Evolutionary conservation across 1,140 invertebrate genomes (phyloP), one percentile per base, ranked within the genome.

Genomic region (Neoseiulus cucumeris): DNA sequence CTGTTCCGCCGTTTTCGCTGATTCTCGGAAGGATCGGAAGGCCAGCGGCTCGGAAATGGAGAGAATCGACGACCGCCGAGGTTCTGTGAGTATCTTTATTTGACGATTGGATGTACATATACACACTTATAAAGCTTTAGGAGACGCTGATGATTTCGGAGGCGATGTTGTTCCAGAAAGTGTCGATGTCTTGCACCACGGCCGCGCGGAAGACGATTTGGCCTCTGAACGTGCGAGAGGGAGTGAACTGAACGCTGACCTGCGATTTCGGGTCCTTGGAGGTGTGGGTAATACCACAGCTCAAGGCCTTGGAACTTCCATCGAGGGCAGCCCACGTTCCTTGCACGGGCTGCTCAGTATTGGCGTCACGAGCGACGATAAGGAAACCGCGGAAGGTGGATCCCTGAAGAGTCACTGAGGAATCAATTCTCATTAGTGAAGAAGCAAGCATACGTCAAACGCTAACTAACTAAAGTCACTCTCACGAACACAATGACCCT

Each of bases 351-450:
- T 59, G 51, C 25, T 33, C 51, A 5, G 51, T 59, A 14, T 14
- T 29, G 14, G 51, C 51, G 51, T 59, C 51, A 59, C 51, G 51
- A 29, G 51, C 51, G 25, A 59, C 51, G 9, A 59, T 59, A 14
- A 59, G 33, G 22, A 59, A 59, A 25, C 51, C 51, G 14, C 22
- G 25, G 33, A 59, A 59, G 51, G 51, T 25, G 33, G 25, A 25
- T 29, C 51, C 51, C 4, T 59, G 51, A 9, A 59, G 17, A 1
- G 51, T 59, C 14, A 59, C 51, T 59, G 51, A 39, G 33, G 33
- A 39, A 39, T 39, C 33, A 9, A 39, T 39, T 39, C 33, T 39
- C 33, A 39, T 39, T 39, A 39, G 33, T 39, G 33, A n/a, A n/a
- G n/a, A n/a, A n/a, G 33, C 33, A 9, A 39, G 33, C 33, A 39